phyloP scores from a whole-genome alignment of 1,140 invertebrate genomes.

The Cotesia typhae region DNA sequence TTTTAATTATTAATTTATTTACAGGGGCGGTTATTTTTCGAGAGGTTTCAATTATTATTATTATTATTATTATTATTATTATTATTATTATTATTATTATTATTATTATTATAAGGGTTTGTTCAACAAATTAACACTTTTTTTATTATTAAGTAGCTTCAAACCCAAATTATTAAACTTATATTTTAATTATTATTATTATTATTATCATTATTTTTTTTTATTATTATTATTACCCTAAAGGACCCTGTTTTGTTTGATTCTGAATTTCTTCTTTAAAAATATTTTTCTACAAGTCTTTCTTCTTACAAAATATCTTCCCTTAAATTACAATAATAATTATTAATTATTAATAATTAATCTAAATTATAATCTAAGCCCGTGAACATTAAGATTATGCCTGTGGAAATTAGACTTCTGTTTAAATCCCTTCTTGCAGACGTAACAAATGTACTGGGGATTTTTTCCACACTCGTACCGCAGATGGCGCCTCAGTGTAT shows the following conservation, averaged over 20 bases:
- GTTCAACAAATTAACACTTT: too few species aligned
- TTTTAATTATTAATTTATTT: too few species aligned
- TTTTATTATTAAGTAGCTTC: too few species aligned
- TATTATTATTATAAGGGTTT: too few species aligned
- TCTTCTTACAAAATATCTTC: neutral
- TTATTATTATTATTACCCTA: neutral
- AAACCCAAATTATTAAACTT: too few species aligned
- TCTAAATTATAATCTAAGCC: constrained; percentile 41
- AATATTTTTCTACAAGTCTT: constrained; percentile 5
- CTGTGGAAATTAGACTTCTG: constrained; percentile 61
- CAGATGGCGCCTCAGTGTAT: constrained; percentile 56
- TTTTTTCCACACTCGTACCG: constrained; percentile 63
- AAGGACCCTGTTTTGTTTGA: neutral
- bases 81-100: too few species aligned
- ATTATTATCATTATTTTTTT: neutral
- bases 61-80: too few species aligned
- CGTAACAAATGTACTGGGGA: constrained; percentile 61
- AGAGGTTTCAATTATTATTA: too few species aligned
- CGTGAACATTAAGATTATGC: constrained; percentile 51
- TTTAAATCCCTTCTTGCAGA: constrained; percentile 58
- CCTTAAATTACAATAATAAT: constrained; percentile 1
- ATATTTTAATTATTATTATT: too few species aligned
- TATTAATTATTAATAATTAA: constrained; percentile 19
- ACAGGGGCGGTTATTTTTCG: too few species aligned
- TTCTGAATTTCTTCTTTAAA: constrained; percentile 15